Evolutionary conservation across 2,113 vertebrate genomes (phyloP).

Genomic region (Pseudorectes ferrugineus): DNA sequence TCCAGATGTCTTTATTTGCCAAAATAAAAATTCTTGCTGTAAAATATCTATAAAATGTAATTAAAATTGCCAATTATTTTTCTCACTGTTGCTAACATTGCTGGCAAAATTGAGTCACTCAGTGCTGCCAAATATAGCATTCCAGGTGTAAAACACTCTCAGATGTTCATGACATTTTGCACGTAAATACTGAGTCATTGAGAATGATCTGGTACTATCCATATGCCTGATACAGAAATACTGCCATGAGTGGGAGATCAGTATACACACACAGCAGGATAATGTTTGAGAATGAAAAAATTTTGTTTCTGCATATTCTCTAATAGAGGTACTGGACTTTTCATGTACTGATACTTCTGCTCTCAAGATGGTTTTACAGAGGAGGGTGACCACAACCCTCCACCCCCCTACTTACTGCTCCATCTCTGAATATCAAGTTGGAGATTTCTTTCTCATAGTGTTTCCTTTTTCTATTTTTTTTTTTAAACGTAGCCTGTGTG

Average conservation of each 20-base stretch:
- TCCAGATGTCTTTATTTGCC: constrained; percentile 58
- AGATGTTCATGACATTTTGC: constrained; percentile 59
- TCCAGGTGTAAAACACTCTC: constrained; percentile 54
- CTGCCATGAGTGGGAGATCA: constrained; percentile 26
- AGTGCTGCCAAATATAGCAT: constrained; percentile 38
- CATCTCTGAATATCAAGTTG: neutral
- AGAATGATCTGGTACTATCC: constrained; percentile 49
- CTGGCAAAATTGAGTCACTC: constrained; percentile 38
- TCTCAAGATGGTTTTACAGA: neutral
- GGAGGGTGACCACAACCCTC: neutral
- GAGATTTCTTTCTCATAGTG: rapidly evolving
- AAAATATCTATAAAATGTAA: constrained; percentile 38
- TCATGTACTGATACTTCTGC: neutral
- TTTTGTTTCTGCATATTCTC: neutral
- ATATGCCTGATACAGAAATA: constrained; percentile 59
- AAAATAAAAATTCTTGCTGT: constrained; percentile 32
- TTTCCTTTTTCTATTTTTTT: neutral
- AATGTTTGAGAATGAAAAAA: constrained; percentile 24
- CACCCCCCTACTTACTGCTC: neutral
- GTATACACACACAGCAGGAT: neutral
- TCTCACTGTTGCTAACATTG: neutral
- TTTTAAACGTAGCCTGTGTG: rapidly evolving
- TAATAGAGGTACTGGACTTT: neutral
- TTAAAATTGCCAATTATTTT: constrained; percentile 52
- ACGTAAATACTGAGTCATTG: constrained; percentile 60